These are phyloP conservation scores for Portunus trituberculatus DNA, from an alignment of 1,140 invertebrate genomes.

Conservation along the genomic window DNA sequence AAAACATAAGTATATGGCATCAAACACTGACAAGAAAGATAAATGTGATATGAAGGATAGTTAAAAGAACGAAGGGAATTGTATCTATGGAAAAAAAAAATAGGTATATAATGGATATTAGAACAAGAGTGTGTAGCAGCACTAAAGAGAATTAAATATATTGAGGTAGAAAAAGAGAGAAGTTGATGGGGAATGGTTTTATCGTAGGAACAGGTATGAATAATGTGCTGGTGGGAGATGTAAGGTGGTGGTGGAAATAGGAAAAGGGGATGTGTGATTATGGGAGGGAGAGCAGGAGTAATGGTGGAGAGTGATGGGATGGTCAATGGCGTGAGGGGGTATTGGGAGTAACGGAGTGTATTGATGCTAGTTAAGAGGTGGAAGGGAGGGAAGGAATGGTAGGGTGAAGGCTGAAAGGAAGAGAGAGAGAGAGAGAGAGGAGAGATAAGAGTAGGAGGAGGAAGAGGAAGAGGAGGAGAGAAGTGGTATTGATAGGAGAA, in stretches of 20 bases:
- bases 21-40: neutral
- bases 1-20: too few species aligned
- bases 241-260: neutral
- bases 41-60: neutral
- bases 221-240: neutral
- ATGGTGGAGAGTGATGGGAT: neutral
- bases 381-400: too few species aligned
- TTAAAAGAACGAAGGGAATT: neutral
- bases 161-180: neutral
- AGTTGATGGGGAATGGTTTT: neutral
- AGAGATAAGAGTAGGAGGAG: neutral
- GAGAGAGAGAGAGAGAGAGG: neutral
- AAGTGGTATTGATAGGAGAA: neutral
- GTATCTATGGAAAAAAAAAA: too few species aligned
- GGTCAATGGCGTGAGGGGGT: too few species aligned
- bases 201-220: too few species aligned
- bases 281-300: neutral
- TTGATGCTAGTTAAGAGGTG: neutral
- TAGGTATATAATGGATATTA: too few species aligned
- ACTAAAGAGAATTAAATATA: neutral
- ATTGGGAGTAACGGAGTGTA: neutral
- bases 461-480: neutral
- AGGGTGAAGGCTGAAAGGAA: too few species aligned
- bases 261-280: too few species aligned
- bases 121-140: too few species aligned